Percentiles rank a stretch among this genome's conserved stretches.
These are phyloP conservation scores for Astur gentilis DNA, from an alignment of 2,113 vertebrate species.

Conservation along the genomic window DNA sequence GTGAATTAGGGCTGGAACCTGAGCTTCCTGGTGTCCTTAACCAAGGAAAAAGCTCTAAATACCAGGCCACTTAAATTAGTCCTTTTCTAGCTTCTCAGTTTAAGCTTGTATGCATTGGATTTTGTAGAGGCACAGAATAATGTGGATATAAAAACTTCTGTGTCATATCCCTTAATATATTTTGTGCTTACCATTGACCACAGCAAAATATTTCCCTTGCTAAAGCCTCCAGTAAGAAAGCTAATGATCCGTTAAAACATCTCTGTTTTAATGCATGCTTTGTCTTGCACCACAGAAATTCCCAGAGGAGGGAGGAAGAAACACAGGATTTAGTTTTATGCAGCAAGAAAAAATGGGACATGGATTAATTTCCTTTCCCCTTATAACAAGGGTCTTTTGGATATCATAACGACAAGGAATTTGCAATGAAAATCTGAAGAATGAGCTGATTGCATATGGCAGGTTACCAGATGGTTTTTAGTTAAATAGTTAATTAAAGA, in stretches of 20 bases:
- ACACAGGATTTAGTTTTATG: slow-evolving; percentile 7
- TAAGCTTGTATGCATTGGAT: neutral
- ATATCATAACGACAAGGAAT: neutral
- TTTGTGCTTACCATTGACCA: neutral
- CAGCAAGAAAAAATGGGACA: neutral
- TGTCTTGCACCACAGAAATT: neutral
- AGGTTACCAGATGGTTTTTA: neutral
- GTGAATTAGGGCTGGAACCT: neutral
- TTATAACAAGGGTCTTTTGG: neutral
- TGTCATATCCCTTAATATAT: neutral
- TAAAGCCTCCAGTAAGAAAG: neutral
- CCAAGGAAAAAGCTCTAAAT: neutral
- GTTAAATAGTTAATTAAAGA: neutral
- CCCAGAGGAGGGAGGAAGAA: neutral
- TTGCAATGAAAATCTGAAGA: neutral
- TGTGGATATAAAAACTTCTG: neutral
- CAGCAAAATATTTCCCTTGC: neutral
- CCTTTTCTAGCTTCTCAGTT: neutral
- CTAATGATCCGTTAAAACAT: slow-evolving; percentile 3
- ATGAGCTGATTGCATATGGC: neutral
- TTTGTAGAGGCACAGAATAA: neutral
- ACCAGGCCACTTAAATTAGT: neutral
- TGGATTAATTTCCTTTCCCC: neutral
- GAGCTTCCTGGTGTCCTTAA: neutral
- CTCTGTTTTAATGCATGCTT: neutral